A percentile compares a stretch with the other conserved stretches of the same genome.
Evolutionary conservation across 2,888 invertebrate genomes (phyloP).

Genomic region (Reticulitermes lucifugus): DNA sequence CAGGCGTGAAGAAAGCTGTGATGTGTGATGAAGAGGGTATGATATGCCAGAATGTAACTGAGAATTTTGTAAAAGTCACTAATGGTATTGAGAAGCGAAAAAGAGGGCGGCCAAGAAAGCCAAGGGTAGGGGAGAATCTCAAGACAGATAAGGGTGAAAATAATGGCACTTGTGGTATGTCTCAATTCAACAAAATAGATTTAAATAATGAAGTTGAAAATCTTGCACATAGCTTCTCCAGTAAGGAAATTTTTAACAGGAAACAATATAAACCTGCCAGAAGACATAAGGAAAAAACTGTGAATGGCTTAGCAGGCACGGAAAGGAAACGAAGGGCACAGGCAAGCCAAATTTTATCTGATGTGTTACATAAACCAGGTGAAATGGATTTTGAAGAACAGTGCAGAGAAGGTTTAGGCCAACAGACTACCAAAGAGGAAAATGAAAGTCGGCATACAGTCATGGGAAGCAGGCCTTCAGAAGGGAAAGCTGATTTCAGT

Average conservation of each 20-base stretch:
- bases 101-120: slow-evolving; percentile 5
- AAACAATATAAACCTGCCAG: background rate
- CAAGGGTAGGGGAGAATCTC: background rate
- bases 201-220: slow-evolving; percentile 25
- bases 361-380: background rate
- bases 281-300: background rate
- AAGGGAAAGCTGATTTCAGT: background rate
- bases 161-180: background rate
- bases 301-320: background rate
- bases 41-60: background rate
- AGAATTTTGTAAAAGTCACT: background rate
- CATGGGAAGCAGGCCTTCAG: background rate
- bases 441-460: background rate
- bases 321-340: background rate
- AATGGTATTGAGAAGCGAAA: slow-evolving; percentile 3
- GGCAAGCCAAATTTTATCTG: background rate
- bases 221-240: background rate
- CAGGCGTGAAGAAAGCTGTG: background rate
- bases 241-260: background rate
- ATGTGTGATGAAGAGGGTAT: background rate
- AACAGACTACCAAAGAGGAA: background rate
- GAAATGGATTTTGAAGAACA: background rate
- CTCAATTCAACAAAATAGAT: background rate
- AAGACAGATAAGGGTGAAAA: background rate
- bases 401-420: background rate